Base-by-base conservation (phyloP, 2,888 invertebrate genomes). In the Hydrotaea cyrtoneurina region DNA sequence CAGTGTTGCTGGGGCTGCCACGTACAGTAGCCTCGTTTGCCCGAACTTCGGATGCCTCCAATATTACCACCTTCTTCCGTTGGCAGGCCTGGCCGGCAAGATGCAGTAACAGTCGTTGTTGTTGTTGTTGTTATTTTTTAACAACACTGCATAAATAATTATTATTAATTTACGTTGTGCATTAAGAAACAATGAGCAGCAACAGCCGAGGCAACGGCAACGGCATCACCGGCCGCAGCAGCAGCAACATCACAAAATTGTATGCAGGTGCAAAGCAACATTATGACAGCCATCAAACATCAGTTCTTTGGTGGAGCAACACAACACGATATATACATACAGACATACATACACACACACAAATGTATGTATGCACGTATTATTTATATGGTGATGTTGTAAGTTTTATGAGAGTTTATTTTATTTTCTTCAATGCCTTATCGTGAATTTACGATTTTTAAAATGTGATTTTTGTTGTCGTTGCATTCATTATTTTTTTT, bases 121-220 rank as follows among this genome's bases (percentile, higher is more conserved):
- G 71, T 55, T 78, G 23, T 36, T 82, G 21, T 69, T 84, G 50
- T 81, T 78, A 78, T 62, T 36, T 31, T 72, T 72, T 72, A 57
- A 73, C 73, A 59, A 43, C 73, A 74, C 74, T 84, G 83, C 83
- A 80, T 79, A 84, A 84, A 84, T 81, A 85, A 85, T 85, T 85
- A 85, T 82, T 85, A 85, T 82, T 82, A 85, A 85, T 85, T 82
- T 82, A 85, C 81, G 81, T 78, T 82, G 84, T 78, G 84, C 84
- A 84, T 78, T 84, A 76, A 66, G 66, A 81, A 81, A 66, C 57
- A 78, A 66, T 66, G 43, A 66, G 66, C 66, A 66, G 39, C 39
- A 39, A 11, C 64, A 17, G 36, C 39, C 17, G 17, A 39, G 26
- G n/a, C 39, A 17, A 31, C 36, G 66, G 66, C 66, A 43, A 21